Percentiles rank a stretch among this genome's conserved stretches.
These are phyloP conservation scores for Engraulis encrasicolus DNA, from an alignment of 2,113 vertebrate genomes.

Conservation along the genomic window DNA sequence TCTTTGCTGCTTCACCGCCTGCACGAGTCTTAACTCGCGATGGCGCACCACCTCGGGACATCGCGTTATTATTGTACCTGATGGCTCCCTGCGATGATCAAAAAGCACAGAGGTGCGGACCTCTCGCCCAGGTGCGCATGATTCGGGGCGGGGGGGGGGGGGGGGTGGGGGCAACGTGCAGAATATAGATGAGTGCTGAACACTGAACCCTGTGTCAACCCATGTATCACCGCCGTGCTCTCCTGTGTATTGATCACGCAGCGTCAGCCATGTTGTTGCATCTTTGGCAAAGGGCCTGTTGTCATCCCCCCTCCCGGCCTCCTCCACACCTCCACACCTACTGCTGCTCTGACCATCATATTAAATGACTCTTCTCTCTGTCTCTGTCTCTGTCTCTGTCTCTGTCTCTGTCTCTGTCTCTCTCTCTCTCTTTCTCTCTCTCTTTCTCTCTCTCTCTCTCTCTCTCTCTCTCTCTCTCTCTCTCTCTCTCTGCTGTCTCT, in stretches of 20 bases:
- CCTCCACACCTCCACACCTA: neutral
- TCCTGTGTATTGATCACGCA: neutral
- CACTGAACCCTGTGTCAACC: neutral
- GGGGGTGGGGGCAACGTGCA: no score
- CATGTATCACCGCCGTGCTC: neutral
- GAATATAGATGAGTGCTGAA: neutral
- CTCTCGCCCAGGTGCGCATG: neutral
- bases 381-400: no score
- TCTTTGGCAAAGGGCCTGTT: neutral
- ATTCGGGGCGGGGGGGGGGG: no score
- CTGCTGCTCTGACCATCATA: neutral
- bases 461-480: slow-evolving; percentile 15
- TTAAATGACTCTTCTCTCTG: neutral
- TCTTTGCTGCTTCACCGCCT: neutral
- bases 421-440: neutral
- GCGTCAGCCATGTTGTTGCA: neutral
- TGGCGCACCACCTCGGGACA: neutral
- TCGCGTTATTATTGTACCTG: neutral
- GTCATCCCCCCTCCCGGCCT: neutral
- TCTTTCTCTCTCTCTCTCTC: neutral
- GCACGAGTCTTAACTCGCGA: neutral
- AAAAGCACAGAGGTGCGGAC: neutral
- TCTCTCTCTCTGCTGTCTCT: no score
- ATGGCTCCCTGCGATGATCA: neutral
- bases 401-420: no score